Percentiles rank a stretch among this genome's conserved stretches.
phyloP scores from a whole-genome alignment of 2,888 invertebrate genomes.

The Lypha dubia region DNA sequence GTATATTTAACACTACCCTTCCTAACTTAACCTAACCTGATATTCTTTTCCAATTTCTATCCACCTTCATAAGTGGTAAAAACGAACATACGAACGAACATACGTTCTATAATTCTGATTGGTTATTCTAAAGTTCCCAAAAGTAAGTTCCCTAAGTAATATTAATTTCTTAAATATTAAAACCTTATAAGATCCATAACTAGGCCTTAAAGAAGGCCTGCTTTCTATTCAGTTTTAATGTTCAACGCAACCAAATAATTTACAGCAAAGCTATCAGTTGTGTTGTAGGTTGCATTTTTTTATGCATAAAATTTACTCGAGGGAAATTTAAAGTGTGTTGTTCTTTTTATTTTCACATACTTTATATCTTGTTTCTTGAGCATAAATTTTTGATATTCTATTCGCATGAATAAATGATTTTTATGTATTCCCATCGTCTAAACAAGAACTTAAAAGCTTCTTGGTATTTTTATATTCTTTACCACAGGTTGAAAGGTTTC shows the following conservation, averaged over 20 bases:
- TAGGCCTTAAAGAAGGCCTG: neutral
- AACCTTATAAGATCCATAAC: neutral
- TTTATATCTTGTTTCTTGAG: conserved; percentile 26
- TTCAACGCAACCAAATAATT: neutral
- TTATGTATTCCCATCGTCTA: neutral
- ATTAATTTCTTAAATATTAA: no score
- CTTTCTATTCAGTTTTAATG: neutral
- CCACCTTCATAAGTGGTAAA: no score
- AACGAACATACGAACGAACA: no score
- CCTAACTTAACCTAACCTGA: no score
- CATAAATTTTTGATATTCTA: conserved; percentile 23
- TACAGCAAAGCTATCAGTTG: neutral
- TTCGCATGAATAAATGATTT: neutral
- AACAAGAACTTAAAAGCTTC: conserved; percentile 4
- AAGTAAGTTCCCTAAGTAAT: no score
- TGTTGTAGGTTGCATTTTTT: conserved; percentile 8
- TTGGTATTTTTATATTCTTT: neutral
- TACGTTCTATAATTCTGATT: no score
- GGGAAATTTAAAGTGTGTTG: conserved; percentile 22
- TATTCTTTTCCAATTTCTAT: no score
- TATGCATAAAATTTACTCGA: conserved; percentile 9
- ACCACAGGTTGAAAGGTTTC: neutral
- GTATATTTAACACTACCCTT: no score
- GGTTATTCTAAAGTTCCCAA: no score
- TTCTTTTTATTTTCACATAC: conserved; percentile 24